Base-by-base conservation (phyloP, 2,888 invertebrate genomes). In the Drosophila atroscutellata region DNA sequence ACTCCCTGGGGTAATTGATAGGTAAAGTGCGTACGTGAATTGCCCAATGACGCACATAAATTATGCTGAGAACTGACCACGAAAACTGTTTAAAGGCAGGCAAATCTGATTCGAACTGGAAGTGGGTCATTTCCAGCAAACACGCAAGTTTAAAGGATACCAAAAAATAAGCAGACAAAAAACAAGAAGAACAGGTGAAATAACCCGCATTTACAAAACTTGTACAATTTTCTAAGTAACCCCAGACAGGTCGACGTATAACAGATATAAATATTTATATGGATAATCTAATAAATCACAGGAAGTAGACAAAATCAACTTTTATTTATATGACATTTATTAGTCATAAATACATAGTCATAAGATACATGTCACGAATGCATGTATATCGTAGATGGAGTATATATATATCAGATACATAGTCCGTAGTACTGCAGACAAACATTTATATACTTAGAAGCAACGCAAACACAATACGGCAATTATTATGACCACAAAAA, bases 401-500 rank as follows among this genome's bases (percentile, higher is more conserved):
- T 65, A 32, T 9, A 32, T 11, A 32, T 32, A 42, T 55, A 55
- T 55, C 13, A 24, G 45, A 45, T 73, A 71, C 51, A 64, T 42
- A 52, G 24, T 30, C 26, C 32, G 26, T 28, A 42, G 30, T 51
- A 26, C 69, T 26, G 20, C 39, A 49, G 57, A 65, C 9, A 65
- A n/a, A 56, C 13, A 55, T 28, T 26, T 24, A 36, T 32, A 24
- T 36, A 54, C 13, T 34, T 50, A 60, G n/a, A 55, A 50, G 45
- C 47, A 47, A 45, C 26, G 32, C 42, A 58, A 65, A 75, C 59
- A 73, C 52, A 72, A 37, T 51, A 52, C 55, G 50, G 34, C 55
- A 69, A 76, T 80, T 64, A 68, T 62, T 64, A 58, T 71, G 80
- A 67, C 52, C 74, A 75, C 60, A 59, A 69, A 76, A 73, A 80